Evolutionary conservation across 1,140 invertebrate species (phyloP).

Genomic region (Lanistes nyassanus): DNA sequence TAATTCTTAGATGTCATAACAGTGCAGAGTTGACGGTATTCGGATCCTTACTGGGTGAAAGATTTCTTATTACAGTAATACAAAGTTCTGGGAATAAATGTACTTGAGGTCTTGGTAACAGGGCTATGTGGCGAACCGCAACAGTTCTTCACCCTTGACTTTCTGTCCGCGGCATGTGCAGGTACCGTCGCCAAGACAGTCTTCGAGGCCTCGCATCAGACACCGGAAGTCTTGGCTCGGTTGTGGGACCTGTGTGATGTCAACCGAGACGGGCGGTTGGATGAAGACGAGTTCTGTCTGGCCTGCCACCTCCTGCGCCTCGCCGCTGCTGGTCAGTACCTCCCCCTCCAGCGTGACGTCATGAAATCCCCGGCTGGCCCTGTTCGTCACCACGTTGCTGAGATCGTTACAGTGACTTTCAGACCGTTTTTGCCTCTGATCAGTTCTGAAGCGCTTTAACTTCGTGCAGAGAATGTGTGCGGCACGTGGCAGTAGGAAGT

Average conservation of each 20-base stretch:
- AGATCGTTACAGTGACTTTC: too few relatives aligned
- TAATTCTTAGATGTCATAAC: too few relatives aligned
- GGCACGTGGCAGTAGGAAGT: too few relatives aligned
- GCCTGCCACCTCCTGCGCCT: slow-evolving; percentile 55
- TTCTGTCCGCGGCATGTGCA: slow-evolving; percentile 19
- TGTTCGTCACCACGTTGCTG: too few relatives aligned
- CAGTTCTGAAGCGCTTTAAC: too few relatives aligned
- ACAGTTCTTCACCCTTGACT: neutral
- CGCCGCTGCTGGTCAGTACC: slow-evolving; percentile 51
- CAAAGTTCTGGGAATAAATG: neutral
- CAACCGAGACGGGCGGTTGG: slow-evolving; percentile 49
- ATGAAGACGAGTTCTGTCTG: slow-evolving; percentile 49
- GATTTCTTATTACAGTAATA: neutral
- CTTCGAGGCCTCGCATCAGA: slow-evolving; percentile 41
- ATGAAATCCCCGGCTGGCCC: too few relatives aligned
- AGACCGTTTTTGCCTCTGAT: too few relatives aligned
- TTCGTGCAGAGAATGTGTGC: too few relatives aligned
- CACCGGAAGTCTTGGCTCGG: slow-evolving; percentile 43
- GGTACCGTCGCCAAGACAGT: slow-evolving; percentile 37
- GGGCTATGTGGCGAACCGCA: neutral
- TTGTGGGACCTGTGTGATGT: slow-evolving; percentile 58
- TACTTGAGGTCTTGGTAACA: neutral
- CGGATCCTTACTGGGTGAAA: too few relatives aligned
- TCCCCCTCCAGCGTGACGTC: too few relatives aligned
- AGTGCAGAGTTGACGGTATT: too few relatives aligned